Evolutionary conservation across 2,888 invertebrate species (phyloP), one percentile per base, ranked within the genome.

Genomic region (Pristionchus fissidentatus): DNA sequence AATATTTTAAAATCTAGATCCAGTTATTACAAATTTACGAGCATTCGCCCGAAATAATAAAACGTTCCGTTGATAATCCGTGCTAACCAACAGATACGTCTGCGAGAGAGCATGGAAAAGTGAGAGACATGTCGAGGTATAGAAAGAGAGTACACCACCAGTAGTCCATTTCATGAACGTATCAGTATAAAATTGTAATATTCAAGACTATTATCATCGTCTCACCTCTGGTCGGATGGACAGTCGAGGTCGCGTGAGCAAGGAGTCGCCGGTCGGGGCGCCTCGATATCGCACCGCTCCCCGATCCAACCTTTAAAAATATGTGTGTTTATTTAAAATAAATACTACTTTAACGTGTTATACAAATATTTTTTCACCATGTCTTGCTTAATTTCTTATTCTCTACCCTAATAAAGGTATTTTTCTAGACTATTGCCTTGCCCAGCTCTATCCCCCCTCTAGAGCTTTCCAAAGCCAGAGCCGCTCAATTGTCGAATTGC

Each of bases 291-390:
- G 55, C 83, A 83, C 41, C 52, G 49, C 52, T 70, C 83, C 0
- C 83, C 83, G 35, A 70, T 73, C 83, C 83, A 83, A 52, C 83
- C 83, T 83, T 0, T 15, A 49, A 43, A n/a, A n/a, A n/a, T n/a
- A n/a, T n/a, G n/a, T n/a, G n/a, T n/a, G n/a, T n/a, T n/a, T n/a
- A n/a, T 10, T 10, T 10, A 62, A 26, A 10, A 26, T 62, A n/a
- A 49, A n/a, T n/a, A n/a, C n/a, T n/a, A n/a, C n/a, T n/a, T n/a
- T n/a, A n/a, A n/a, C n/a, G n/a, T n/a, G n/a, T 62, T 62, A 55
- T 55, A 22, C 55, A 8, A 55, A 22, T n/a, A 22, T 55, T 55
- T 55, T 29, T 5, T 57, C 10, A 32, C 29, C 29, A 32, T 32
- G 22, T 10, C 60, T 13, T 35, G 13, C 29, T 57, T 26, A 3